Base-by-base conservation (phyloP, 2,888 invertebrate genomes). In the Pseudococcus jackbeardsleyi region DNA sequence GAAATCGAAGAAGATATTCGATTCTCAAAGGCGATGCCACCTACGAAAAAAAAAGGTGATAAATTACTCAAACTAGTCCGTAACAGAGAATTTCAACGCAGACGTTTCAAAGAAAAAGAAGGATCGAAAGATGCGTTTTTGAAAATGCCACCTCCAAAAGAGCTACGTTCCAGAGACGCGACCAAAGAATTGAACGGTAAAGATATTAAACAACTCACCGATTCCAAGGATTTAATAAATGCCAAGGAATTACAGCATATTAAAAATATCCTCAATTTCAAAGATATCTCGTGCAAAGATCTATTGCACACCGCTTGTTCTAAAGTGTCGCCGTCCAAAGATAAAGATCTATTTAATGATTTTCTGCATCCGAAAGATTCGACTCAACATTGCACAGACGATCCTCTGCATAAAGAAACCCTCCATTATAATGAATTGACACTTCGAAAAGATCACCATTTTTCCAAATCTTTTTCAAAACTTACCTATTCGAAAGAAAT, bases 1-100 rank as follows among this genome's bases (percentile, higher is more conserved):
- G 88, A 88, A 82, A 88, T 88, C 59, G 88, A 88, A 42, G 82
- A 88, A 39, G 88, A 88, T 59, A 88, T 82, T 26, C 54, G 88
- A 26, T 88, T 88, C 19, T 88, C 88, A 12, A 88, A 88, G 54
- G 82, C 82, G 5, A 82, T 82, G 82, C 88, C 88, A n/a, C 88
- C 88, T n/a, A 77, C 82, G 39, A 88, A 88, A 88, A 50, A 82
- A 11, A 88, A 88, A 54, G 59, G 88, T 33, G 88, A 88, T 54
- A 88, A 82, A 59, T 59, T 88, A 33, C 48, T 88, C 0, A 54
- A 88, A 39, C 59, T 88, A 0, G 88, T 88, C 0, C 88, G 79
- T 0, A 82, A 88, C 39, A 26, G 88, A 19, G 88, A 88, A 50
- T 88, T 82, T 82, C 88, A 88, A 15, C 48, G 79, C 9, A n/a